Base-by-base conservation (phyloP, 2,888 invertebrate species). In the Margaritifera margaritifera region DNA sequence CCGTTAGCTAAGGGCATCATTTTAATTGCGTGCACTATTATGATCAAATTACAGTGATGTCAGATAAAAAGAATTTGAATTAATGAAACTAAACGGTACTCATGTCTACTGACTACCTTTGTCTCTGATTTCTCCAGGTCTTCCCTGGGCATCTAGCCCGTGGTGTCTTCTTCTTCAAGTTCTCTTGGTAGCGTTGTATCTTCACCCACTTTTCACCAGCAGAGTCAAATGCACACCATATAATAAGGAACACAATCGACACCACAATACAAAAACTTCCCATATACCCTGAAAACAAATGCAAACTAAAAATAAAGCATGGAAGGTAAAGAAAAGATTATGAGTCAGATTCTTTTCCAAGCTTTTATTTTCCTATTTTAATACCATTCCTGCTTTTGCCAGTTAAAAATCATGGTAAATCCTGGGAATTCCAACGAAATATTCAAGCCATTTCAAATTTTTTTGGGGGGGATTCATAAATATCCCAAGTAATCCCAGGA, bases 121-220 rank as follows among this genome's bases (percentile, higher is more conserved):
- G 80, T 66, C 80, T 68, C 80, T 79, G 79, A 64, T 80, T 80
- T 62, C 79, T 55, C 25, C 80, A 57, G 1, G 78, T 72, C 67
- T 77, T 77, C 20, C 95, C 93, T 89, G 95, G 95, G 80, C 95
- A 91, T 95, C 95, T 95, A 89, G 95, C 95, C 31, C 91, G 76
- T 81, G 94, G 93, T 85, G 93, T 91, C 86, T 94, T 95, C 62
- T 94, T 94, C 79, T 93, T 92, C 93, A 95, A 93, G 77, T 94
- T 95, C 74, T 94, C 92, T 89, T 95, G 95, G 89, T 94, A 95
- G 83, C 94, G 92, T 89, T 95, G 95, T 94, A 95, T 95, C 90
- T 95, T 95, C 42, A 96, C 95, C 95, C 95, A 96, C 62, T 95
- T 95, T 64, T 95, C 91, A 22, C 96, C 96, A n/a, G 95, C 95